phyloP scores from a whole-genome alignment of 2,113 vertebrate genomes.

The human (Homo sapiens) region DNA sequence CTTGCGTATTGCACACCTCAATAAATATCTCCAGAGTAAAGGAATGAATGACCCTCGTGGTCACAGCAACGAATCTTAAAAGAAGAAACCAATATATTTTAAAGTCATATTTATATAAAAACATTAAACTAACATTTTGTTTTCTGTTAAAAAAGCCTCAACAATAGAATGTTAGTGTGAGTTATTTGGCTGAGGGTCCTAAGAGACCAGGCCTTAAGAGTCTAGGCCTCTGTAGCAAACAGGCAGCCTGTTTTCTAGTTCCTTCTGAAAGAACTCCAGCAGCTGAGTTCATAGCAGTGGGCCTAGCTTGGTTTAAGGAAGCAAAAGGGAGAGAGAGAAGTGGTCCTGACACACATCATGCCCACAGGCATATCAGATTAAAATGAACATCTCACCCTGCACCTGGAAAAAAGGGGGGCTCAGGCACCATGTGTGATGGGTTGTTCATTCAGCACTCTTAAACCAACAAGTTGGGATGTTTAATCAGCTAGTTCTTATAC shows the following conservation, averaged over 20 bases:
- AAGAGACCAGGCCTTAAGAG: too few species aligned
- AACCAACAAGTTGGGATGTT: neutral
- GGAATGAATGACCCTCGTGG: neutral
- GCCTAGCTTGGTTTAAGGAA: neutral
- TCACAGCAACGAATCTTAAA: neutral
- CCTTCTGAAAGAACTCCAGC: neutral
- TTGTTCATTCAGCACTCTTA: neutral
- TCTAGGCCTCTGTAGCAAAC: neutral
- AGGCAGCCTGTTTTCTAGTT: neutral
- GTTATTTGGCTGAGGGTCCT: neutral
- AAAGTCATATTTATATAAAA: slow-evolving; percentile 16
- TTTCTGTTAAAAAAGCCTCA: neutral
- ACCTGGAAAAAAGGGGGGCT: neutral
- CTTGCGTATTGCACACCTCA: neutral
- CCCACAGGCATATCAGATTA: neutral
- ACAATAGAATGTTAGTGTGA: neutral
- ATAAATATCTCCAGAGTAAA: neutral
- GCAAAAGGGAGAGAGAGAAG: neutral
- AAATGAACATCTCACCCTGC: neutral
- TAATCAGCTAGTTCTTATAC: slow-evolving; percentile 36
- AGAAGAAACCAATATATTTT: neutral
- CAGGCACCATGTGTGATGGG: neutral
- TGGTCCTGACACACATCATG: neutral
- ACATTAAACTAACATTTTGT: neutral
- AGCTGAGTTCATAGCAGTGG: neutral